Conservation (phyloP, 2,888 invertebrate genomes). For the Rotaria sp. region DNA sequence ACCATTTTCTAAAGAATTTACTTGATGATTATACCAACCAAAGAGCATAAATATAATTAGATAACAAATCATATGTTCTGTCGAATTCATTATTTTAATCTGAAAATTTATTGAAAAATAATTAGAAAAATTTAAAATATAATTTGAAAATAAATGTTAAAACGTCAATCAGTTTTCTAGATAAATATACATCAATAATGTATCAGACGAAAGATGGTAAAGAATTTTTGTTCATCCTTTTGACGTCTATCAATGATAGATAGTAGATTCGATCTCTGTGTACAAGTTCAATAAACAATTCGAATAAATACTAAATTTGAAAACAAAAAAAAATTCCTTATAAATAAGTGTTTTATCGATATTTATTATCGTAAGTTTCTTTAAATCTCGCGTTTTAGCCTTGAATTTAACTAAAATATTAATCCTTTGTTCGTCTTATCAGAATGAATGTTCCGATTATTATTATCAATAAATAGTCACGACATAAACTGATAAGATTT, state of each 20-base stretch:
- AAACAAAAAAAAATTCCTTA: background rate
- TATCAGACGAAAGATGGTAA: slow-evolving; percentile 17
- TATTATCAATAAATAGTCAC: background rate
- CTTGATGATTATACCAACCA: background rate
- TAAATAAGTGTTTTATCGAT: too few relatives aligned
- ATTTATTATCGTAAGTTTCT: too few relatives aligned
- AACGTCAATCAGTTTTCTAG: background rate
- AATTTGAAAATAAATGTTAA: background rate
- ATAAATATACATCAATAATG: background rate
- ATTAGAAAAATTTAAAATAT: background rate
- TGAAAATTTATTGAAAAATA: background rate
- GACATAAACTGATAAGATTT: background rate
- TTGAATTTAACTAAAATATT: background rate
- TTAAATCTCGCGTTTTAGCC: too few relatives aligned
- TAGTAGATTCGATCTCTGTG: background rate
- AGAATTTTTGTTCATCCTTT: background rate
- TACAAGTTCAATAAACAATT: background rate
- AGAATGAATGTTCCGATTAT: background rate
- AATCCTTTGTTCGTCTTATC: background rate
- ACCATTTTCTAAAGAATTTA: slow-evolving; percentile 64
- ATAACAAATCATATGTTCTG: background rate
- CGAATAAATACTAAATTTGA: background rate
- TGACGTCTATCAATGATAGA: background rate
- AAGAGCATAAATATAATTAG: background rate
- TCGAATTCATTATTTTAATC: background rate